Percentiles rank a stretch among this genome's conserved stretches.
These are phyloP conservation scores for Solenopsis fugax DNA, from an alignment of 1,140 invertebrate genomes.

Conservation along the genomic window DNA sequence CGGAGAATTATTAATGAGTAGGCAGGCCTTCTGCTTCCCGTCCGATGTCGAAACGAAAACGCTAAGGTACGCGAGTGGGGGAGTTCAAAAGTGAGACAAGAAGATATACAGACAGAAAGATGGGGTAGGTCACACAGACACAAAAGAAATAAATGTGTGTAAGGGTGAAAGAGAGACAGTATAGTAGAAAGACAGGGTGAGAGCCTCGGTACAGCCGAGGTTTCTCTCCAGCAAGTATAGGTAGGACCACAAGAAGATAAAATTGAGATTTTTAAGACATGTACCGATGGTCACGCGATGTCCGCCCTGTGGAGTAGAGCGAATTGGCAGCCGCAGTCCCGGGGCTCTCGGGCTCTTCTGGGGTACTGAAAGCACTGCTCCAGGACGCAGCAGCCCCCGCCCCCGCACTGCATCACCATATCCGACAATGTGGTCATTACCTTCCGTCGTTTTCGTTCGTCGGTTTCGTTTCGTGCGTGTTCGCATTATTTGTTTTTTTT, in stretches of 20 bases:
- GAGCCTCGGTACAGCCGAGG: slow-evolving; percentile 55
- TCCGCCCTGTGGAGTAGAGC: slow-evolving; percentile 94
- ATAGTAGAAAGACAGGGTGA: slow-evolving; percentile 33
- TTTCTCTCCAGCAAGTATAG: slow-evolving; percentile 54
- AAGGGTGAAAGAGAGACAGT: slow-evolving; percentile 12
- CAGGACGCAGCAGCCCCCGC: slow-evolving; percentile 93
- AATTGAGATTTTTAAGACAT: slow-evolving; percentile 68
- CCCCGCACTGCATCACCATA: slow-evolving; percentile 87
- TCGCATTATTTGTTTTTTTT: slow-evolving; percentile 52
- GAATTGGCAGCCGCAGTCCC: slow-evolving; percentile 95
- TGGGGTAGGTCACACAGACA: slow-evolving; percentile 11
- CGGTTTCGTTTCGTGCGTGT: slow-evolving; percentile 27
- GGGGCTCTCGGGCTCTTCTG: slow-evolving; percentile 90
- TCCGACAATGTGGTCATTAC: slow-evolving; percentile 85
- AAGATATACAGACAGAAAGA: slow-evolving; percentile 40
- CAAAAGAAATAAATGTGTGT: slow-evolving; percentile 21
- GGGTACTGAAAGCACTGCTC: slow-evolving; percentile 94
- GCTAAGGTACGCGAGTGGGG: slow-evolving; percentile 23
- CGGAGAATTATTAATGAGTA: background rate
- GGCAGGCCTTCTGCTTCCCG: background rate
- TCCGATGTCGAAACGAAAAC: slow-evolving; percentile 41
- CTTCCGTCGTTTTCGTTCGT: slow-evolving; percentile 74
- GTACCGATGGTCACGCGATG: slow-evolving; percentile 87
- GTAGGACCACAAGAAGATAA: slow-evolving; percentile 69
- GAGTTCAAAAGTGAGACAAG: slow-evolving; percentile 40